Evolutionary conservation across 2,888 invertebrate genomes (phyloP).

Genomic region (Exephanes ischioxanthus): DNA sequence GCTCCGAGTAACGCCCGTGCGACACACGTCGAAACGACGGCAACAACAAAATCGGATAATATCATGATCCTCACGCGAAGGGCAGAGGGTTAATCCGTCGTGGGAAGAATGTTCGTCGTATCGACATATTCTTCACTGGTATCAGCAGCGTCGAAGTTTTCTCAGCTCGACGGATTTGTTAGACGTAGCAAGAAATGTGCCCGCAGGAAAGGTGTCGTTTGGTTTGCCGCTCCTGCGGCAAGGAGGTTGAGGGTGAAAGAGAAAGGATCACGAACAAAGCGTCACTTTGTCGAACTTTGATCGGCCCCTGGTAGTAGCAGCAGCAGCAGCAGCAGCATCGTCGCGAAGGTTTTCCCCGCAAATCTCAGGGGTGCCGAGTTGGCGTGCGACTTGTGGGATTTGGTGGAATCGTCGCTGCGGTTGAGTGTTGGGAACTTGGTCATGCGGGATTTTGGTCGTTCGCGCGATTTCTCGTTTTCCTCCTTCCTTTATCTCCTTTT

Average conservation of each 20-base stretch:
- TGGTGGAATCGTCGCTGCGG: conserved; percentile 68
- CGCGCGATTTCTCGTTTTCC: conserved; percentile 26
- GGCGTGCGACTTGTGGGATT: conserved; percentile 76
- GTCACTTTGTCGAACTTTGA: conserved; percentile 71
- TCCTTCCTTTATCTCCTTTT: not conserved
- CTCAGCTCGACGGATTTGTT: conserved; percentile 46
- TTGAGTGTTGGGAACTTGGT: conserved; percentile 68
- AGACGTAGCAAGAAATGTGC: conserved; percentile 14
- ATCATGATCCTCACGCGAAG: conserved; percentile 53
- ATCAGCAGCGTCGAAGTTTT: conserved; percentile 60
- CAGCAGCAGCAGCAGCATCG: conserved; percentile 64
- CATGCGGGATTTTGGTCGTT: conserved; percentile 52
- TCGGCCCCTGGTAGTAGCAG: conserved; percentile 48
- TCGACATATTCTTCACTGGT: conserved; percentile 49
- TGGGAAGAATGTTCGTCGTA: conserved; percentile 45
- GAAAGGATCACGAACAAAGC: conserved; percentile 67
- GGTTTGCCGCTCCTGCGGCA: conserved; percentile 40
- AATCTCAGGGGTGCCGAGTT: conserved; percentile 74
- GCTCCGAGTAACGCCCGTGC: not conserved
- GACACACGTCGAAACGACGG: not conserved
- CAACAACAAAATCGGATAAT: conserved; percentile 39
- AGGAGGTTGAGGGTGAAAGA: conserved; percentile 25
- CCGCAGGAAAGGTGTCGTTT: conserved; percentile 14
- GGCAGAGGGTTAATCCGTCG: conserved; percentile 54
- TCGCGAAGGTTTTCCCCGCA: conserved; percentile 70